Evolutionary conservation across 2,113 vertebrate genomes (phyloP), one percentile per base, ranked within the genome.

Genomic region (Syngnathoides biaculeatus): DNA sequence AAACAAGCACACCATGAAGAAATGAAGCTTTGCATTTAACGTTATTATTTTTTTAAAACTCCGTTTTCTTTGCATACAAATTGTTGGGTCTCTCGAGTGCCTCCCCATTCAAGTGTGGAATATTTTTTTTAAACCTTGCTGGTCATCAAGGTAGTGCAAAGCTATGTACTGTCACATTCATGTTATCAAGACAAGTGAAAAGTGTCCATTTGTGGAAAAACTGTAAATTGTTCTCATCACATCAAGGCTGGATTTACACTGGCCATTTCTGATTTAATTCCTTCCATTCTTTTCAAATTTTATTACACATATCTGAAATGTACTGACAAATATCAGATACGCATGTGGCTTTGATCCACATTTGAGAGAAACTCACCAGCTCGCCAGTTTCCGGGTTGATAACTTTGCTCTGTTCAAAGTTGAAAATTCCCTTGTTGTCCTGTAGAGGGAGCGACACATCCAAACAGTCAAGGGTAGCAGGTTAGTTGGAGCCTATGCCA

Each of bases 361-460:
- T 30, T 17, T 30, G 14, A 7, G 47, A 35, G 19, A 67, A 67
- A 80, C 93, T 91, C 68, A 96, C 95, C 79, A 50, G 79, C 68
- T 96, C 93, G 35, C 93, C 93, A 0, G 94, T 97, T 83, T 95
- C 94, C 3, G 95, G 95, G 77, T 96, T 96, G 71, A 87, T 82
- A 64, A 96, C 90, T 0, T 89, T 90, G 14, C 83, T 81, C 76
- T 86, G 74, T 71, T 97, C 93, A 71, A 96, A 97, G 87, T 97
- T 97, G 74, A 94, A 94, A 0, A 88, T 84, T 63, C 94, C 94
- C 5, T 87, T 84, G 39, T 95, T 92, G 22, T 96, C 93, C 95
- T 96, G 1, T 1, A 50, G 12, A 30, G 52, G 26, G 20, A 30
- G 9, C 1, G 11, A 58, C 14, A 24, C 17, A 59, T 43, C 0